phyloP scores from a whole-genome alignment of 1,140 invertebrate genomes.

The Chelonus insularis region DNA sequence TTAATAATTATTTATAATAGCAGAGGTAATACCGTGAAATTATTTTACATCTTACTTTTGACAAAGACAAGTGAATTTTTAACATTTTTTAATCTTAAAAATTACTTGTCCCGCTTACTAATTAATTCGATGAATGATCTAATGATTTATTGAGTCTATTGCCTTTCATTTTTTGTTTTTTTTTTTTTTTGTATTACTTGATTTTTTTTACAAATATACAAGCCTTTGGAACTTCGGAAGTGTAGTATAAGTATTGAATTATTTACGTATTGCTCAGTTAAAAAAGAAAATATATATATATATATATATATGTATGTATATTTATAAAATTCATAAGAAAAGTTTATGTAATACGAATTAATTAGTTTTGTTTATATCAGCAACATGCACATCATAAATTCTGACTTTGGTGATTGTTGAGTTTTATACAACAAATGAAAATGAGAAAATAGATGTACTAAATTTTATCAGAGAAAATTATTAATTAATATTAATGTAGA shows the following conservation, averaged over 20 bases:
- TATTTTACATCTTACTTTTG: constrained; percentile 4
- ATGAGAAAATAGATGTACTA: too few relatives aligned
- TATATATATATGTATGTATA: neutral
- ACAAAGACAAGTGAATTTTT: neutral
- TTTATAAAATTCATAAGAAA: too few relatives aligned
- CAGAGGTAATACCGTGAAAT: neutral
- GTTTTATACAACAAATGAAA: too few relatives aligned
- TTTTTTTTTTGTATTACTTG: neutral
- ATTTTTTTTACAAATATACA: neutral
- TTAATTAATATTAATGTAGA: too few relatives aligned
- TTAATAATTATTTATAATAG: neutral
- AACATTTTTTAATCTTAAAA: neutral
- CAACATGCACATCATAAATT: too few relatives aligned
- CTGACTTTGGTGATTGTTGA: too few relatives aligned
- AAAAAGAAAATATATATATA: neutral
- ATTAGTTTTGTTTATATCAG: too few relatives aligned
- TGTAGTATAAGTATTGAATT: neutral
- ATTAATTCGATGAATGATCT: neutral
- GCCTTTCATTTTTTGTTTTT: neutral
- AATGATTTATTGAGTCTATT: neutral
- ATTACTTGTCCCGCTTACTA: neutral
- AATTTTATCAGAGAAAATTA: too few relatives aligned
- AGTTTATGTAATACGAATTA: too few relatives aligned
- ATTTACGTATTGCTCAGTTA: neutral
- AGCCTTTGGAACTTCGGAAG: neutral